phyloP scores from a whole-genome alignment of 2,797 vertebrate genomes.

The Urophycis tenuis region DNA sequence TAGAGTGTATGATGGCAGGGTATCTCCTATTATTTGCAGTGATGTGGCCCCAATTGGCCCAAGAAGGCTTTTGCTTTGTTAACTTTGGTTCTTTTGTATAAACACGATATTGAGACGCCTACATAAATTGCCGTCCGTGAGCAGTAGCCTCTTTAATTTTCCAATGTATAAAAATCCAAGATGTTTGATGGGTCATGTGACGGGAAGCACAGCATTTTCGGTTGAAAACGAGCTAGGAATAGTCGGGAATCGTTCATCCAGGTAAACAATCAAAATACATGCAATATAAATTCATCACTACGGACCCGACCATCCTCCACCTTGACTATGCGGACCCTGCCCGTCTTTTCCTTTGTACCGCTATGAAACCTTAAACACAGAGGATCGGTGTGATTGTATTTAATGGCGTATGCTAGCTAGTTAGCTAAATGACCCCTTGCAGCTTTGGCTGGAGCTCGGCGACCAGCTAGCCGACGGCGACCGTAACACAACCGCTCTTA shows the following conservation, averaged over 20 bases:
- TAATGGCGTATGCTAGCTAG: conserved; percentile 61
- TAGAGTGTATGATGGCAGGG: background rate
- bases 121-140: background rate
- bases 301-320: conserved; percentile 25
- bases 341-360: background rate
- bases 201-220: conserved; percentile 71
- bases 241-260: conserved; percentile 77
- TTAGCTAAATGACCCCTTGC: conserved; percentile 69
- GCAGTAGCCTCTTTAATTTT: conserved; percentile 28
- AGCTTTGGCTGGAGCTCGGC: conserved; percentile 62
- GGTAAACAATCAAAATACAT: conserved; percentile 74
- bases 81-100: background rate
- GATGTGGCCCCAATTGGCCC: background rate
- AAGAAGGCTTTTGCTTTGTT: background rate
- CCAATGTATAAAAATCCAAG: conserved; percentile 37
- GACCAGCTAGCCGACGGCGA: conserved; percentile 58
- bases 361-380: conserved; percentile 31
- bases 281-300: conserved; percentile 46
- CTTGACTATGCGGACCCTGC: conserved; percentile 41
- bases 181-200: conserved; percentile 60
- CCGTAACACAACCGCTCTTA: conserved; percentile 39
- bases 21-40: background rate
- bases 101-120: background rate
- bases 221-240: conserved; percentile 73
- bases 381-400: conserved; percentile 31